These are phyloP conservation scores for Ciona savignyi DNA, from an alignment of 23 tunicate species.

Conservation along the genomic window DNA sequence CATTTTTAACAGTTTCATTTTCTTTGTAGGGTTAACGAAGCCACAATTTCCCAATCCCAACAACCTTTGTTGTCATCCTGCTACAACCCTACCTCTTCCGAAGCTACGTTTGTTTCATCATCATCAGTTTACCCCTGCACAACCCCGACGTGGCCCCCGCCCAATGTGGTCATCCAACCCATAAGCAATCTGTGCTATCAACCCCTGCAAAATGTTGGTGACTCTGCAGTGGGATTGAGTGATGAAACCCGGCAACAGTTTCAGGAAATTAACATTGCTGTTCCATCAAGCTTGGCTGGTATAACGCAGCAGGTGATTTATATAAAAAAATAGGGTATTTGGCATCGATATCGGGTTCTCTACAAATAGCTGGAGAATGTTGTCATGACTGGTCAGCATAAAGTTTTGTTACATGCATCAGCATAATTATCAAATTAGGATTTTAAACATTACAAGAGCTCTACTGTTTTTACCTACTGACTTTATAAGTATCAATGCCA, in stretches of 20 bases:
- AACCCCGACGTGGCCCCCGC: constrained; percentile 28
- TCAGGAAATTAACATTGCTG: constrained; percentile 58
- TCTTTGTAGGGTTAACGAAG: too few species aligned
- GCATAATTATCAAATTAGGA: too few species aligned
- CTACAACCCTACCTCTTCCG: neutral
- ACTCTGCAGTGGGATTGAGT: neutral
- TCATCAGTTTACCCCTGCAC: neutral
- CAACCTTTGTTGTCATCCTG: neutral
- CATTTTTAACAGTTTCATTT: too few species aligned
- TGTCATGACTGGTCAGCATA: too few species aligned
- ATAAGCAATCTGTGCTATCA: constrained; percentile 40
- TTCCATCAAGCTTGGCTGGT: constrained; percentile 55
- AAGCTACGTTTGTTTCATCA: neutral
- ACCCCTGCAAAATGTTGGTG: constrained; percentile 5
- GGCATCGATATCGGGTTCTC: neutral
- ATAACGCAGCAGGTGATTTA: constrained; percentile 41
- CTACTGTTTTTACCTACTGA: too few species aligned
- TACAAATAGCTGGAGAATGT: too few species aligned
- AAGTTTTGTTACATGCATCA: too few species aligned
- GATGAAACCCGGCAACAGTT: constrained; percentile 5
- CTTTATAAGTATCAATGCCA: too few species aligned
- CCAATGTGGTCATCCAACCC: constrained; percentile 72
- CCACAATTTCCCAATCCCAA: too few species aligned
- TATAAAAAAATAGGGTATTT: neutral
- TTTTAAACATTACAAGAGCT: too few species aligned